Evolutionary conservation across 2,797 vertebrate genomes (phyloP).

Genomic region (Enteromius viviparus): DNA sequence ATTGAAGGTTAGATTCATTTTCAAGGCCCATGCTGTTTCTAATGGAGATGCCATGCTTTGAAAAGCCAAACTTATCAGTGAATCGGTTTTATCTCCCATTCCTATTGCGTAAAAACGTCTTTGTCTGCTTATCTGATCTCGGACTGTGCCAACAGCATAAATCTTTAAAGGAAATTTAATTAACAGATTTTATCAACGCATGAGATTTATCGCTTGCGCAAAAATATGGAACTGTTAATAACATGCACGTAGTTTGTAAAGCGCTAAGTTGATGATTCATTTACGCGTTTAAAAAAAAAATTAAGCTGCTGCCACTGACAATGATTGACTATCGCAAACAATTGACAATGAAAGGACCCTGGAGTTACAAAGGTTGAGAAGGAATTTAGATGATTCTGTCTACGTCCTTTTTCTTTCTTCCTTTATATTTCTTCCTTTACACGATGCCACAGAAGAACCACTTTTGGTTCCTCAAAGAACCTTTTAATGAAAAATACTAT

Average conservation of each 20-base stretch:
- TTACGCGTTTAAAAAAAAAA: background rate
- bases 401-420: no score
- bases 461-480: background rate
- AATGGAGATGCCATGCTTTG: background rate
- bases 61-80: background rate
- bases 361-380: background rate
- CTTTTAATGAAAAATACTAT: no score
- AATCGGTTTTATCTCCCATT: background rate
- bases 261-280: background rate
- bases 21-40: background rate
- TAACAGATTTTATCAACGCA: background rate
- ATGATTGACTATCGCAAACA: background rate
- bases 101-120: background rate
- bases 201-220: background rate
- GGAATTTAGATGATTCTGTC: background rate
- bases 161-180: background rate
- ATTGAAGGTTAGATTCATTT: conserved; percentile 24
- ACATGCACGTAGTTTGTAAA: conserved; percentile 6
- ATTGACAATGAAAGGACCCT: background rate
- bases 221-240: background rate
- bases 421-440: no score
- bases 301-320: background rate
- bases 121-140: background rate
- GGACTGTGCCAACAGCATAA: background rate
- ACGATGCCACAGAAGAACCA: background rate